phyloP scores from a whole-genome alignment of 2,113 vertebrate species.

The Lanius ludovicianus region DNA sequence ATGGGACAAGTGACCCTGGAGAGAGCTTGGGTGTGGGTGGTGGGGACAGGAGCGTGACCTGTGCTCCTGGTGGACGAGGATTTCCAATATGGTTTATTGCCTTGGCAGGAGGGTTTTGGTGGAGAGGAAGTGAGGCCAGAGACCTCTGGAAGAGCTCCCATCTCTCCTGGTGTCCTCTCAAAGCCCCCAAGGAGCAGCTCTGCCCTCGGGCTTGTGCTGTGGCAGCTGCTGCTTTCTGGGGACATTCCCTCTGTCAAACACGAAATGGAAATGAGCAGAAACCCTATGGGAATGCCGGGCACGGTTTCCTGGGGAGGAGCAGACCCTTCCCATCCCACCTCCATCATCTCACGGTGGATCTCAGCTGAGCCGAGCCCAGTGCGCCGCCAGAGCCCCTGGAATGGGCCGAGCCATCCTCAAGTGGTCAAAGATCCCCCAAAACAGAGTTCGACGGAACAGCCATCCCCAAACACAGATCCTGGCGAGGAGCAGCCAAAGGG shows the following conservation, averaged over 20 bases:
- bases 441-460: neutral
- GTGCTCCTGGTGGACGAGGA: neutral
- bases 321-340: neutral
- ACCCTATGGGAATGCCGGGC: neutral
- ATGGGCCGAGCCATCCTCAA: neutral
- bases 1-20: accelerated
- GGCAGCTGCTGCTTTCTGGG: neutral
- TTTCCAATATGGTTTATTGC: slow-evolving; percentile 37
- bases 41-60: neutral
- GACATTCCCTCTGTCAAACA: neutral
- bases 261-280: accelerated
- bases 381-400: neutral
- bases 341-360: neutral
- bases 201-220: neutral
- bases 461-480: neutral
- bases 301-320: neutral
- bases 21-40: neutral
- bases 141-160: neutral
- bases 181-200: neutral
- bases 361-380: accelerated
- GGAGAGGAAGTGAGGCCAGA: neutral
- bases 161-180: neutral
- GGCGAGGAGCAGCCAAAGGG: neutral
- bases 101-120: slow-evolving; percentile 10
- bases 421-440: accelerated